Percentiles rank a stretch among this genome's conserved stretches.
phyloP scores from a whole-genome alignment of 2,797 vertebrate species.

The Falco concolor region DNA sequence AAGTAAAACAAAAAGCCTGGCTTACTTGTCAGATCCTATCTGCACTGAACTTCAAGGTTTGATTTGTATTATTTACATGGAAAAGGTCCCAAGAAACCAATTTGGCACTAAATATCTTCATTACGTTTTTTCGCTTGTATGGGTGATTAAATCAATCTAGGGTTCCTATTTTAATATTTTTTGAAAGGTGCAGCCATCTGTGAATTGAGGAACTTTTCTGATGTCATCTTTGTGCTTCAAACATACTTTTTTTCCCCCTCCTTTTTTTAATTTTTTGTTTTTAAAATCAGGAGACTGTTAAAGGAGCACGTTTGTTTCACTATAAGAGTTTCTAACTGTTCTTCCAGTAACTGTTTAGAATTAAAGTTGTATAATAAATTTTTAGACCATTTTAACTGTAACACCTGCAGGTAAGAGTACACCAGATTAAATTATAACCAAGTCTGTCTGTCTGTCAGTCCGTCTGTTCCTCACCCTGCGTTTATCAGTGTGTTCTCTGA shows the following conservation, averaged over 20 bases:
- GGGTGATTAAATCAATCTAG: conserved; percentile 61
- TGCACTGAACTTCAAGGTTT: conserved; percentile 56
- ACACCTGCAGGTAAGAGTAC: background rate
- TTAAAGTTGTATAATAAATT: background rate
- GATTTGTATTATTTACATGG: conserved; percentile 71
- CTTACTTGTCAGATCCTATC: conserved; percentile 69
- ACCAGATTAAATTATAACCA: conserved; percentile 18
- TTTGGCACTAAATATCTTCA: conserved; percentile 62
- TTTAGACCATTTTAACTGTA: conserved; percentile 5
- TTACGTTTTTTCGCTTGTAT: conserved; percentile 62
- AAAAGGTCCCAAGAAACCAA: conserved; percentile 66
- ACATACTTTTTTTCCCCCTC: background rate
- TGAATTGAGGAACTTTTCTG: conserved; percentile 46
- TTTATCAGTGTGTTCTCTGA: background rate
- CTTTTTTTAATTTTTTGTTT: background rate
- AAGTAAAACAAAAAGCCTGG: conserved; percentile 60
- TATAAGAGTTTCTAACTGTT: background rate
- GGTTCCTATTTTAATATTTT: conserved; percentile 52
- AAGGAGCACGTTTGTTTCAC: background rate
- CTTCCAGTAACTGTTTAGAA: background rate
- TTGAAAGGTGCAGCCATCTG: conserved; percentile 50
- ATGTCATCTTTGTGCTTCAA: conserved; percentile 45
- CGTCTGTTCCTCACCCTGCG: background rate
- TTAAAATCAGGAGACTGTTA: background rate
- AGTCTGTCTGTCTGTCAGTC: background rate